phyloP scores from a whole-genome alignment of 2,113 vertebrate genomes.

The Tapirus terrestris region DNA sequence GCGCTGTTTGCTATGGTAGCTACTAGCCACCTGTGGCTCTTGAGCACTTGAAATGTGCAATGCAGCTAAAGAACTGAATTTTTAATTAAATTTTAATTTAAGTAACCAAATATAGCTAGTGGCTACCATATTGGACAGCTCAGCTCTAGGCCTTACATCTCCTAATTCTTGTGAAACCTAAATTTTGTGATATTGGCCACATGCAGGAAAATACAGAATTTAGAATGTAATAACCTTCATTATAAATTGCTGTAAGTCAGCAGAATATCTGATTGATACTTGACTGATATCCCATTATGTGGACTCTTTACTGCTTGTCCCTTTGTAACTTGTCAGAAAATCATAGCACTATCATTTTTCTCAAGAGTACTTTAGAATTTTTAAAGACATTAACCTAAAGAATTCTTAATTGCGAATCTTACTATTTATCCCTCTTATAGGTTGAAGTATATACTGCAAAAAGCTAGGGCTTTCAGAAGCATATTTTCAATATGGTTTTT shows the following conservation, averaged over 20 bases:
- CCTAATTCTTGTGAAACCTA: conserved; percentile 26
- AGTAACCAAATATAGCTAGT: not conserved
- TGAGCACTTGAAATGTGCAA: not conserved
- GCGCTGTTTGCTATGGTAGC: not conserved
- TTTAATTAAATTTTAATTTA: conserved; percentile 7
- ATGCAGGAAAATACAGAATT: conserved; percentile 15
- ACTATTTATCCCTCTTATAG: not conserved
- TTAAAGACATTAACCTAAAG: not conserved
- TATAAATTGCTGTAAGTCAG: not conserved
- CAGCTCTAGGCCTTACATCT: not conserved
- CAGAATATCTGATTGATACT: not conserved
- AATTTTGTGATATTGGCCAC: not conserved
- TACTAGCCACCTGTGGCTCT: not conserved
- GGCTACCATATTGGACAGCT: not conserved
- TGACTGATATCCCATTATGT: not conserved
- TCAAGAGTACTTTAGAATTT: not conserved
- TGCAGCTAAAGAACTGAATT: not conserved
- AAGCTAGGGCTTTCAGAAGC: not conserved
- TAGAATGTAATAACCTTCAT: not conserved
- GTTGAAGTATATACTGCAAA: not conserved
- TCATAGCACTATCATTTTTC: not conserved
- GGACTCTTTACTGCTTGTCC: not conserved
- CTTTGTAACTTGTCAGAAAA: not conserved
- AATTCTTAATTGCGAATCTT: not conserved
- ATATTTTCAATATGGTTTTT: not conserved